Conservation (phyloP, 2,113 vertebrate genomes). For the Oxyruncus cristatus region DNA sequence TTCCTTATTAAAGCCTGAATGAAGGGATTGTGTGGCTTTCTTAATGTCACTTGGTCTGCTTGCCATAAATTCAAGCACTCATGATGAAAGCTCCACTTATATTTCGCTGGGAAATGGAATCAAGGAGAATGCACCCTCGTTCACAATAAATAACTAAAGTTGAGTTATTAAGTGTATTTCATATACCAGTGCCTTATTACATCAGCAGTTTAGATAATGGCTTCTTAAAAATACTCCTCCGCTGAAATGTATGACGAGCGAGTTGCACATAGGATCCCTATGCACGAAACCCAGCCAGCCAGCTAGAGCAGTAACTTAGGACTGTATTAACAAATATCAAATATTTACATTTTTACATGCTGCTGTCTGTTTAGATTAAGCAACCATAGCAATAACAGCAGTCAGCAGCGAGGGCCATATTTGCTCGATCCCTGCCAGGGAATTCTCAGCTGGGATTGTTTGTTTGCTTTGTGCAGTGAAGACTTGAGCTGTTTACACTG, state of each 20-base stretch:
- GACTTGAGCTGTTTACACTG: conserved; percentile 73
- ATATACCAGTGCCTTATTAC: conserved; percentile 78
- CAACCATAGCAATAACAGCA: conserved; percentile 53
- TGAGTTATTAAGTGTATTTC: conserved; percentile 86
- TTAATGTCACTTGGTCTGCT: conserved; percentile 82
- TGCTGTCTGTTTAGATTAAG: conserved; percentile 75
- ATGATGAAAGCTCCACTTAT: conserved; percentile 83
- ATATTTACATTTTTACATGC: conserved; percentile 80
- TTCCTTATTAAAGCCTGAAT: conserved; percentile 88
- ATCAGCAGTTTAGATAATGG: conserved; percentile 80
- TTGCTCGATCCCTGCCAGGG: conserved; percentile 62
- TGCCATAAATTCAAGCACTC: conserved; percentile 78
- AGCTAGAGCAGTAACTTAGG: conserved; percentile 61
- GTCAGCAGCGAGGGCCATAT: background rate
- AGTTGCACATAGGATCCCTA: background rate
- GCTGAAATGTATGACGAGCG: background rate
- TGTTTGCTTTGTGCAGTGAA: conserved; percentile 70
- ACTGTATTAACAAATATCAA: conserved; percentile 73
- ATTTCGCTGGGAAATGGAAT: conserved; percentile 82
- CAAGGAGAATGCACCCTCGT: conserved; percentile 78
- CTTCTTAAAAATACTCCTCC: conserved; percentile 64
- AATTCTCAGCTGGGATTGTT: conserved; percentile 75
- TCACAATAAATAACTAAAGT: conserved; percentile 81
- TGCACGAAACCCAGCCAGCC: background rate
- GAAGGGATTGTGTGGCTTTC: conserved; percentile 85